These are phyloP conservation scores for Drosophila rubida DNA, from an alignment of 2,888 invertebrate species.

Conservation along the genomic window DNA sequence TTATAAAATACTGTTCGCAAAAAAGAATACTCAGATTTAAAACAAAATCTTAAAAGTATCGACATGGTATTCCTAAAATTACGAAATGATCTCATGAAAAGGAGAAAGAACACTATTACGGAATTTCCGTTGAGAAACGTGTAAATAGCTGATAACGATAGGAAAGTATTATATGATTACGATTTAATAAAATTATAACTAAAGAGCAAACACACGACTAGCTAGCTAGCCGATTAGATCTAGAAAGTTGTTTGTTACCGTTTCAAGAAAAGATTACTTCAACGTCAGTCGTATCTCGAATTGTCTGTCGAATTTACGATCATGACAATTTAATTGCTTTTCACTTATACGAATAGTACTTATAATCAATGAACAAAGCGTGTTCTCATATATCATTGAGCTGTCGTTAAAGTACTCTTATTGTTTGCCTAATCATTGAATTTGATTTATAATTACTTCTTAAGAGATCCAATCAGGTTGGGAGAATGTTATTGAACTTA, in stretches of 20 bases:
- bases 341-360: background rate
- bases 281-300: conserved; percentile 1
- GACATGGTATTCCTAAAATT: background rate
- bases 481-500: background rate
- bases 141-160: background rate
- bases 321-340: conserved; percentile 13
- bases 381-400: conserved; percentile 1
- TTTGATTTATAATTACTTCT: conserved; percentile 2
- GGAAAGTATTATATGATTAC: background rate
- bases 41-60: background rate
- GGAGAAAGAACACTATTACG: background rate
- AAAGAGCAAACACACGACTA: background rate
- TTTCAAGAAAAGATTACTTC: conserved; percentile 4
- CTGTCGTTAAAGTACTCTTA: background rate
- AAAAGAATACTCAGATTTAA: no score
- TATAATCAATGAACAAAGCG: conserved; percentile 1
- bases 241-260: conserved; percentile 8
- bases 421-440: conserved; percentile 1
- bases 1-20: no score
- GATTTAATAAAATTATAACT: conserved; percentile 5
- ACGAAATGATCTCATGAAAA: background rate
- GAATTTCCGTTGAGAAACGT: background rate
- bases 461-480: background rate
- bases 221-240: conserved; percentile 3
- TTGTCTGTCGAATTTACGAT: conserved; percentile 5